Evolutionary conservation across 2,797 vertebrate genomes (phyloP).

Genomic region (Silurus lanzhouensis): DNA sequence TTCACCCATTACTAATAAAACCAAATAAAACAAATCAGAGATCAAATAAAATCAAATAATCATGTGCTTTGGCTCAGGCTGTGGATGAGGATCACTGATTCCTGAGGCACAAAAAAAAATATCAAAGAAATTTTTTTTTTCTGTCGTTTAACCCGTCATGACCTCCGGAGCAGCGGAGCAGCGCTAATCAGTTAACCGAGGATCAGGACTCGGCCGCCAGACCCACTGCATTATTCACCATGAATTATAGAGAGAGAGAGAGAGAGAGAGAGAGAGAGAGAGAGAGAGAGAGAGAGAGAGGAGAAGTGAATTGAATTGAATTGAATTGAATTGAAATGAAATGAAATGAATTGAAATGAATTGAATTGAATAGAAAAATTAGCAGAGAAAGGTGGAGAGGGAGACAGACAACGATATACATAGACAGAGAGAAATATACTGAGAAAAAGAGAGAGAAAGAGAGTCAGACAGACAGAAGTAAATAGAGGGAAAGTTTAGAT

Average conservation of each 20-base stretch:
- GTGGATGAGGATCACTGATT: neutral
- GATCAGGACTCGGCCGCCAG: neutral
- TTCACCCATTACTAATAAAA: neutral
- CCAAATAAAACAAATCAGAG: neutral
- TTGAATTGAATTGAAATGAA: too few relatives aligned
- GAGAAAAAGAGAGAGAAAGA: neutral
- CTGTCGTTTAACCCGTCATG: neutral
- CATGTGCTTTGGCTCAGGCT: neutral
- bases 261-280: neutral
- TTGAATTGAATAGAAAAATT: neutral
- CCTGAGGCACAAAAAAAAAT: neutral
- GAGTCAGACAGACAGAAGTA: neutral
- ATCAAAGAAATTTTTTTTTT: neutral
- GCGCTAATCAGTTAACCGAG: neutral
- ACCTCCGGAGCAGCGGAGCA: neutral
- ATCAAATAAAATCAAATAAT: neutral
- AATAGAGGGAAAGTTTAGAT: neutral
- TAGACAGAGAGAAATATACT: too few relatives aligned
- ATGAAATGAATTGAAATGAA: too few relatives aligned
- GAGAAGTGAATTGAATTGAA: neutral
- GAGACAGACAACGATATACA: neutral
- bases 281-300: neutral
- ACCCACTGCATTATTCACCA: slow-evolving; percentile 7
- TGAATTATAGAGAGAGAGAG: neutral
- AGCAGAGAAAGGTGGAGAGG: neutral